phyloP scores from a whole-genome alignment of 2,797 vertebrate genomes.

The Buphagus erythrorhynchus region DNA sequence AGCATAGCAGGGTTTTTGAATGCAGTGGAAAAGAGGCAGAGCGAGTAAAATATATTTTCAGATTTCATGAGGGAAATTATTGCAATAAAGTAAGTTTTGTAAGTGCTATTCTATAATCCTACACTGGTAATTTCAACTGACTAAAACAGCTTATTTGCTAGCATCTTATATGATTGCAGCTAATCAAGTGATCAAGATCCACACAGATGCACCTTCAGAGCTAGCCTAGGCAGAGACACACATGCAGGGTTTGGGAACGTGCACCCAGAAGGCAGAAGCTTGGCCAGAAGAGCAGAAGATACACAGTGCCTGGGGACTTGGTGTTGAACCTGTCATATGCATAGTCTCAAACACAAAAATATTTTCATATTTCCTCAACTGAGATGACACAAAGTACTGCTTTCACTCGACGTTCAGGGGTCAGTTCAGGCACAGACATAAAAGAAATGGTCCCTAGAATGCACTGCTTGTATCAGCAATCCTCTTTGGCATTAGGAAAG shows the following conservation, averaged over 20 bases:
- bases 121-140: not conserved
- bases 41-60: not conserved
- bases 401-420: not conserved
- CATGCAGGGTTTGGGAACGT: fast-evolving
- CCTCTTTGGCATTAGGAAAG: constrained; percentile 16
- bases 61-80: not conserved
- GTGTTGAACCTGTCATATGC: not conserved
- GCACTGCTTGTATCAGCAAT: constrained; percentile 45
- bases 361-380: not conserved
- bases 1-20: not conserved
- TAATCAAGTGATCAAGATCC: not conserved
- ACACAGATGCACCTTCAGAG: not conserved
- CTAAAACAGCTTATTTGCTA: not conserved
- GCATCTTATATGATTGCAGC: not conserved
- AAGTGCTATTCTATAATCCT: not conserved
- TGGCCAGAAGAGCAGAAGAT: not conserved
- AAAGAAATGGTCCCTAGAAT: not conserved
- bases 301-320: not conserved
- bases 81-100: not conserved
- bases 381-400: not conserved
- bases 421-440: not conserved
- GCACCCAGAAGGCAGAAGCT: not conserved
- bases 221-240: not conserved
- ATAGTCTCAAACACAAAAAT: not conserved
- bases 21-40: not conserved